Evolutionary conservation across 2,797 vertebrate species (phyloP), one percentile per base, ranked within the genome.

Genomic region (Chelmon rostratus): DNA sequence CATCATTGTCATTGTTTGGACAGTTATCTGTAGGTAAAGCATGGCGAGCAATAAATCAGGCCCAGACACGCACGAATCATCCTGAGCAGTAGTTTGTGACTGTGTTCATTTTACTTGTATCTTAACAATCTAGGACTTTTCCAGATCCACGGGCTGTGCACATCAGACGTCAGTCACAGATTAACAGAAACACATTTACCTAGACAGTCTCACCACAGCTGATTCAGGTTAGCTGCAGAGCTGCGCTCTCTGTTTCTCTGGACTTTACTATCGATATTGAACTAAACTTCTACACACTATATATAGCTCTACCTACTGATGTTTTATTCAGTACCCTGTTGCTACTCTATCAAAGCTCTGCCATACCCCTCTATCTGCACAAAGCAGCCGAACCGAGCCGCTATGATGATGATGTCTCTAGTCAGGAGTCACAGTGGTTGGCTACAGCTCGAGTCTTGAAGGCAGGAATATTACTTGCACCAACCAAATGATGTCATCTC

Each of bases 401-500:
- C 46, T 1, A 5, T 73, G 79, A 89, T 40, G 62, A 57, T 84
- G 81, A 82, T 68, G 52, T 72, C 61, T 89, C 71, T 33, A 79
- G 68, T 80, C 70, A 77, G 74, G 82, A 85, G 80, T 86, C 81
- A 81, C 61, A 70, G 83, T 62, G 49, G 56, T 68, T 56, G 56
- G 57, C 62, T 79, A 6, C 44, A 56, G 63, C 71, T 78, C 16
- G 5, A 73, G 57, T 79, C 83, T 81, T 58, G 38, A 47, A 54
- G 84, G 61, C 81, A 86, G 58, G 38, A 70, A 73, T 83, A 78
- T 79, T 88, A 44, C 59, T 71, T 62, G 71, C 81, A 66, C 56
- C 31, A 10, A 52, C 78, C 78, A 87, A 79, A 87, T 84, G 83
- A 76, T 82, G 81, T 89, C 78, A 85, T 89, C 78, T 74, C 21